These are phyloP conservation scores for Girardinichthys multiradiatus DNA, from an alignment of 2,113 vertebrate genomes.

Conservation along the genomic window DNA sequence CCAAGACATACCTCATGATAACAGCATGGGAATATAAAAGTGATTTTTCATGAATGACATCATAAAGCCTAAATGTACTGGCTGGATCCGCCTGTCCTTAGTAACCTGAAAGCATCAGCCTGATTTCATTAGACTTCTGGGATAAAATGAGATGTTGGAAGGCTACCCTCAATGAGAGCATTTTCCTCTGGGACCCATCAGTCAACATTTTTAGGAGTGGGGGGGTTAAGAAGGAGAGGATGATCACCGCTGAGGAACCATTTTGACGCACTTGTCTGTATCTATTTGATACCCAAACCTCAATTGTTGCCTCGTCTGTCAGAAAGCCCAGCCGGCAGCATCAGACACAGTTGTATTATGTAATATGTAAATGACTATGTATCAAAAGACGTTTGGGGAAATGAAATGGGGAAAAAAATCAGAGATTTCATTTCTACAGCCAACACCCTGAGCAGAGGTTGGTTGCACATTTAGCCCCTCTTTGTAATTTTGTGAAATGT, in stretches of 20 bases:
- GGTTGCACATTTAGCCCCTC: not conserved
- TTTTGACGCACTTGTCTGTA: constrained; percentile 67
- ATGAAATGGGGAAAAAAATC: not conserved
- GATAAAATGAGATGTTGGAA: not conserved
- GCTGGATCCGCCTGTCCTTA: constrained; percentile 42
- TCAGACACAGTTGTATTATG: constrained; percentile 8
- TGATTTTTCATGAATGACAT: constrained; percentile 29
- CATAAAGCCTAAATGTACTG: constrained; percentile 13
- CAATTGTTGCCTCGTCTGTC: constrained; percentile 4
- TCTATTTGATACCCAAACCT: constrained; percentile 31
- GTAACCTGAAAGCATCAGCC: constrained; percentile 27
- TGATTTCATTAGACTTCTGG: not conserved
- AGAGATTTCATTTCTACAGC: not conserved
- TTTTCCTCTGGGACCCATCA: constrained; percentile 9
- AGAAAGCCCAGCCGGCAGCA: constrained; percentile 15
- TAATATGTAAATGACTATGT: constrained; percentile 35
- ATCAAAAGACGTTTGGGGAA: constrained; percentile 10
- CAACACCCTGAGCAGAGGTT: constrained; percentile 15
- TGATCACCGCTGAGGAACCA: constrained; percentile 42
- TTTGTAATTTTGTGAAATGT: not conserved
- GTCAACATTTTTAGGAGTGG: not conserved
- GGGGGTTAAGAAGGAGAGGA: not conserved
- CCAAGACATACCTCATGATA: not conserved
- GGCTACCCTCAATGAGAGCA: not conserved
- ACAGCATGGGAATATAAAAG: not conserved